A percentile compares a stretch with the other conserved stretches of the same genome.
Conservation (phyloP, 2,113 vertebrate species). For the Trematocara nigrifrons region DNA sequence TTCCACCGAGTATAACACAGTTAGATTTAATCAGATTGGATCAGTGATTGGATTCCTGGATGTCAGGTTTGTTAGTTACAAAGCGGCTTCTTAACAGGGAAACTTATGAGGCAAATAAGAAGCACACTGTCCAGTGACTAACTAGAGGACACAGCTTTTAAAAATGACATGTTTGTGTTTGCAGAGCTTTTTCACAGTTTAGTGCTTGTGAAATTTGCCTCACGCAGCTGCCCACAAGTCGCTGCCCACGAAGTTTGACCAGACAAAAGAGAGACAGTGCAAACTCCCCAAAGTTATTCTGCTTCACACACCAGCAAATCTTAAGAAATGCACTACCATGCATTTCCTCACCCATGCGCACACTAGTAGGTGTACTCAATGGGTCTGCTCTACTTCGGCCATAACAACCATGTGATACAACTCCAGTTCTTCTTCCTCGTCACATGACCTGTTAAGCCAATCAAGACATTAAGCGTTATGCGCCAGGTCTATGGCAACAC, state of each 20-base stretch:
- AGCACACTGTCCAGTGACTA: neutral
- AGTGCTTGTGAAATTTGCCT: neutral
- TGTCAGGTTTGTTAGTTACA: neutral
- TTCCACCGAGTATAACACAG: neutral
- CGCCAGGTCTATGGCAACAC: neutral
- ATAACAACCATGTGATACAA: conserved; percentile 82
- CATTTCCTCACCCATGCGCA: conserved; percentile 81
- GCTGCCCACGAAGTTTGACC: neutral
- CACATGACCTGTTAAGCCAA: conserved; percentile 87
- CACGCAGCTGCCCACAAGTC: neutral
- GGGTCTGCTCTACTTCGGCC: conserved; percentile 84
- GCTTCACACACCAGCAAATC: conserved; percentile 10
- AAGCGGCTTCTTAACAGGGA: neutral
- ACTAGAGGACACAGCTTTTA: neutral
- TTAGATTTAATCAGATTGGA: neutral
- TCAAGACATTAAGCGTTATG: conserved; percentile 32
- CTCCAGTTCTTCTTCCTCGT: conserved; percentile 80
- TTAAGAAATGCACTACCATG: conserved; percentile 28
- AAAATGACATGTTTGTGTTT: neutral
- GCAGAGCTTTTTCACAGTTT: neutral
- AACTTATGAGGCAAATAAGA: neutral
- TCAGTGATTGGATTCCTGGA: neutral
- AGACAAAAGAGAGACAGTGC: neutral
- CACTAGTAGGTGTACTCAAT: conserved; percentile 69
- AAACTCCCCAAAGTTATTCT: neutral